phyloP scores from a whole-genome alignment of 2,888 invertebrate species.

The Lasioglossum leucozonium region DNA sequence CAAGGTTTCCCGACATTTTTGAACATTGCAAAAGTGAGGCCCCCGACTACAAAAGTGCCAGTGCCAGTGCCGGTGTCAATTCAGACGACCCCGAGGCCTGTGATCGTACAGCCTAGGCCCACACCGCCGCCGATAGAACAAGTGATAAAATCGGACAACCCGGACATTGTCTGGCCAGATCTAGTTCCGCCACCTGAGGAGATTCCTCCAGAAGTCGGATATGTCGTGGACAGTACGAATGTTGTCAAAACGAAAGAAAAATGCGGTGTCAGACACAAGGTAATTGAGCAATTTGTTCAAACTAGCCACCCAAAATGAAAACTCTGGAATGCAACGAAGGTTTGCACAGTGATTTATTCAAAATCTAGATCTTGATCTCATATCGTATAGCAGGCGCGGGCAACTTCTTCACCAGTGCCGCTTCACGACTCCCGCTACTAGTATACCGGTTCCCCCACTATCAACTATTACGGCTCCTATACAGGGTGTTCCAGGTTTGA shows the following conservation, averaged over 20 bases:
- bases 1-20: conserved; percentile 82
- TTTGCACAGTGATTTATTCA: neutral
- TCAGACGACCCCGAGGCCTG: conserved; percentile 2
- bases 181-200: conserved; percentile 34
- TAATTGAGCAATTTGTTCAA: conserved; percentile 66
- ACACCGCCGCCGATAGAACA: neutral
- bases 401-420: no score
- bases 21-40: conserved; percentile 76
- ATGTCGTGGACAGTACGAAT: neutral
- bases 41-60: conserved; percentile 65
- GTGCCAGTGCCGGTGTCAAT: conserved; percentile 31
- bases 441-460: no score
- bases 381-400: neutral
- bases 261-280: conserved; percentile 84
- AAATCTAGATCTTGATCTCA: neutral
- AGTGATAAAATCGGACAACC: neutral
- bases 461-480: no score
- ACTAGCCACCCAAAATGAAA: neutral
- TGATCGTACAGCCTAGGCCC: neutral
- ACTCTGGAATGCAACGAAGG: neutral
- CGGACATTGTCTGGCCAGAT: conserved; percentile 11
- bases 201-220: neutral
- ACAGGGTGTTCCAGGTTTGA: no score
- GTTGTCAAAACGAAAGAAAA: neutral
- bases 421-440: no score